Conservation (phyloP, 2,888 invertebrate genomes). For the Apocheima hispidaria region DNA sequence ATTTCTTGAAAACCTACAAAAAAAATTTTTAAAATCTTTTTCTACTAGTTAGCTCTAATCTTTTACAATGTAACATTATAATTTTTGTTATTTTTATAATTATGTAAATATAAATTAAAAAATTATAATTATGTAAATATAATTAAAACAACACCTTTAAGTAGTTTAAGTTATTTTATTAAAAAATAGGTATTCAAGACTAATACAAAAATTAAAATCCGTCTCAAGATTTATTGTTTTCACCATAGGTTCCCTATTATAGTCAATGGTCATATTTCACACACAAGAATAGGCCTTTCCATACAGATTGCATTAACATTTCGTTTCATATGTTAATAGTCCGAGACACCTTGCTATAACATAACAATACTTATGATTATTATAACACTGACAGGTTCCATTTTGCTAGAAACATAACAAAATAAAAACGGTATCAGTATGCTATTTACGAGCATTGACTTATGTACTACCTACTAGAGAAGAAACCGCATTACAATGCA, state of each 20-base stretch:
- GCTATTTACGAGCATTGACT: no score
- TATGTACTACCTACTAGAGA: no score
- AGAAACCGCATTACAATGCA: no score
- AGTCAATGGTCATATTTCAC: constrained; percentile 30
- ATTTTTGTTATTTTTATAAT: not conserved
- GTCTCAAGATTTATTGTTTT: constrained; percentile 48
- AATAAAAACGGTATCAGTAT: constrained; percentile 13
- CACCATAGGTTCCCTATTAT: constrained; percentile 10
- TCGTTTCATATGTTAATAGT: constrained; percentile 26
- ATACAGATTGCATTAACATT: constrained; percentile 7
- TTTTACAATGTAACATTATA: not conserved
- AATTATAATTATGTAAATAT: constrained; percentile 21
- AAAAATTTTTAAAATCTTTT: no score
- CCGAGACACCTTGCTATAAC: constrained; percentile 51
- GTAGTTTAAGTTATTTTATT: constrained; percentile 81
- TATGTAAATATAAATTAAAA: not conserved
- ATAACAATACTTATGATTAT: constrained; percentile 16
- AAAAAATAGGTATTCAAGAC: constrained; percentile 82
- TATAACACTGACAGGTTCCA: constrained; percentile 15
- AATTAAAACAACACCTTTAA: constrained; percentile 53
- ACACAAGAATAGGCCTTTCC: constrained; percentile 61
- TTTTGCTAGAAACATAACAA: constrained; percentile 3
- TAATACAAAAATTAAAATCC: constrained; percentile 79
- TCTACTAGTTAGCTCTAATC: no score
- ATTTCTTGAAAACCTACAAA: no score